Evolutionary conservation across 1,140 invertebrate genomes (phyloP).

Genomic region (Antheraea pernyi): DNA sequence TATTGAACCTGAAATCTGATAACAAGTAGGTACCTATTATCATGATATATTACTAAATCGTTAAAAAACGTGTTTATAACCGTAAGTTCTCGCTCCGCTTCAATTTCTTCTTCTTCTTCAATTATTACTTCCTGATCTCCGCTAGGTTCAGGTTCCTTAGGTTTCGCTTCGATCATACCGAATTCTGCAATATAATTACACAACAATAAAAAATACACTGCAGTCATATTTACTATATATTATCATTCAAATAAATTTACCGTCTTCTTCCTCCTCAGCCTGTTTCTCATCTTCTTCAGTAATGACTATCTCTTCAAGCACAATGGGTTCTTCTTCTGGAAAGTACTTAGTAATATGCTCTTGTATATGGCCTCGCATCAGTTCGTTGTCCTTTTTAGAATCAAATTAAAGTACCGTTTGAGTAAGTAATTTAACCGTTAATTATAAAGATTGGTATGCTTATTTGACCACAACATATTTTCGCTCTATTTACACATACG

Average conservation of each 20-base stretch:
- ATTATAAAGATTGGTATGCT: no score
- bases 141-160: conserved; percentile 15
- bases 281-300: conserved; percentile 47
- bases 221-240: background rate
- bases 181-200: conserved; percentile 31
- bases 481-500: no score
- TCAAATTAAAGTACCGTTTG: background rate
- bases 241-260: conserved; percentile 17
- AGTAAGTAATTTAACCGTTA: background rate
- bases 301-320: conserved; percentile 64
- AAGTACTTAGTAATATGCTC: conserved; percentile 62
- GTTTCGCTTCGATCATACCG: conserved; percentile 29
- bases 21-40: background rate
- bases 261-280: conserved; percentile 55
- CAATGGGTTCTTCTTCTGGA: conserved; percentile 64
- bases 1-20: no score
- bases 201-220: background rate
- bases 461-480: no score
- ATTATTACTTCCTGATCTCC: conserved; percentile 44
- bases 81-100: conserved; percentile 74
- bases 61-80: conserved; percentile 23
- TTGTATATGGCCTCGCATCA: conserved; percentile 60
- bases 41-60: background rate
- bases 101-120: conserved; percentile 63
- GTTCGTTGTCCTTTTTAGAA: conserved; percentile 56